Percentiles rank a stretch among this genome's conserved stretches.
Evolutionary conservation across 1,140 invertebrate species (phyloP).

Genomic region (Bombus superbus): DNA sequence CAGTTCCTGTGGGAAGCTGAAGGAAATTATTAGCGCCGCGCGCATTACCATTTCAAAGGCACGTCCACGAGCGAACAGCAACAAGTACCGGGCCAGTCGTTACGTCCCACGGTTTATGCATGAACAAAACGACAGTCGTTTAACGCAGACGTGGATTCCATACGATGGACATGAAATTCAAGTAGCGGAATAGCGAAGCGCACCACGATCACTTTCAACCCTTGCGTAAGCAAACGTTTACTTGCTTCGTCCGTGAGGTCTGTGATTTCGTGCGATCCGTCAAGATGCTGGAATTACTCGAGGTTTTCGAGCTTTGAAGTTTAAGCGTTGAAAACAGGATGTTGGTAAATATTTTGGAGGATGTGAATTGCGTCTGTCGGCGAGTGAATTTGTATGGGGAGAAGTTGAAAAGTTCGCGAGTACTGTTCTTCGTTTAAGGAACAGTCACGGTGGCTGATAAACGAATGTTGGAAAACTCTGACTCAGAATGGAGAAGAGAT

Average conservation of each 20-base stretch:
- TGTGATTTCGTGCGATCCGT: not conserved
- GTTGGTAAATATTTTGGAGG: not conserved
- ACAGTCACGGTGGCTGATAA: too few species aligned
- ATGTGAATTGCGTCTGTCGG: not conserved
- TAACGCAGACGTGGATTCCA: not conserved
- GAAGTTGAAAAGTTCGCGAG: too few species aligned
- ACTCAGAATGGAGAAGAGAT: too few species aligned
- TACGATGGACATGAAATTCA: not conserved
- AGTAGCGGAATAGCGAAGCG: not conserved
- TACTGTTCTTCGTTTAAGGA: too few species aligned
- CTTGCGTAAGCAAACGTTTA: not conserved
- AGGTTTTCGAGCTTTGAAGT: not conserved
- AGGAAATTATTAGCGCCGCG: constrained; percentile 17
- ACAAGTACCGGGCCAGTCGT: constrained; percentile 24
- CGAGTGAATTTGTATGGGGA: too few species aligned
- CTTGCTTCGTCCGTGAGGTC: not conserved
- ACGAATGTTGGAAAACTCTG: too few species aligned
- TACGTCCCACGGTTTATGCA: constrained; percentile 9
- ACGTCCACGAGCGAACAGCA: not conserved
- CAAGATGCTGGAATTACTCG: not conserved
- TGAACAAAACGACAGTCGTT: not conserved
- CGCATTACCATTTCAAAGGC: constrained; percentile 36
- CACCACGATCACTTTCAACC: not conserved
- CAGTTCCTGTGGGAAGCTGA: not conserved
- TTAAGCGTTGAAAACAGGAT: not conserved